These are phyloP conservation scores for Lagopus muta DNA, from an alignment of 2,113 vertebrate genomes.

Conservation along the genomic window DNA sequence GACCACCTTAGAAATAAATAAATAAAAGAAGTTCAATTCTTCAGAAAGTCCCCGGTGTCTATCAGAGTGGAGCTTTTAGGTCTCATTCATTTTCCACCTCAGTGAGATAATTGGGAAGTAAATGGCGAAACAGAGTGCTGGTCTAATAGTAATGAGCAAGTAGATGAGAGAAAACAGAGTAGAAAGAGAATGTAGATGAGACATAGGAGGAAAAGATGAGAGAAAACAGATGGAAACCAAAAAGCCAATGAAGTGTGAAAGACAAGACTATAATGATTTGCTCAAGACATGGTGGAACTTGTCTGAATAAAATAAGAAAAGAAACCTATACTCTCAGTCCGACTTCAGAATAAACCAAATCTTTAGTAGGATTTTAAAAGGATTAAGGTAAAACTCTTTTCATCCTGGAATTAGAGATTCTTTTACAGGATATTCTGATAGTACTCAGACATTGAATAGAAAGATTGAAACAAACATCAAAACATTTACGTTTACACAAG, in stretches of 20 bases:
- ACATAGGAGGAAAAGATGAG: conserved; percentile 52
- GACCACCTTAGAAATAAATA: background rate
- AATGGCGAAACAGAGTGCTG: background rate
- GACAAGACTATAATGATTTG: conserved; percentile 56
- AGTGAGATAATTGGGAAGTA: conserved; percentile 19
- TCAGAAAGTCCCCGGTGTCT: background rate
- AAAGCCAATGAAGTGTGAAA: conserved; percentile 67
- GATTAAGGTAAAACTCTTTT: conserved; percentile 18
- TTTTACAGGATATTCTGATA: background rate
- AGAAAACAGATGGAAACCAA: conserved; percentile 67
- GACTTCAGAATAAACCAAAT: background rate
- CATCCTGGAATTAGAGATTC: conserved; percentile 4
- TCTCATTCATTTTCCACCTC: background rate
- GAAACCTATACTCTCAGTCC: background rate
- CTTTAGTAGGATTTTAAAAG: background rate
- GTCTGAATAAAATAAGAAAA: conserved; percentile 29
- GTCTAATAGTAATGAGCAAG: conserved; percentile 11
- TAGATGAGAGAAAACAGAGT: conserved; percentile 66
- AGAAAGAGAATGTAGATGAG: conserved; percentile 50
- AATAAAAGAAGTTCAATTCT: background rate
- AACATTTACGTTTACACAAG: background rate
- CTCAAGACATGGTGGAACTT: conserved; percentile 1
- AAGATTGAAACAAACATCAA: conserved; percentile 1
- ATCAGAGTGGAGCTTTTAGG: background rate
- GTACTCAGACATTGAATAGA: background rate